A percentile compares a stretch with the other conserved stretches of the same genome.
Evolutionary conservation across 2,113 vertebrate species (phyloP).

Genomic region (Sceloporus undulatus): DNA sequence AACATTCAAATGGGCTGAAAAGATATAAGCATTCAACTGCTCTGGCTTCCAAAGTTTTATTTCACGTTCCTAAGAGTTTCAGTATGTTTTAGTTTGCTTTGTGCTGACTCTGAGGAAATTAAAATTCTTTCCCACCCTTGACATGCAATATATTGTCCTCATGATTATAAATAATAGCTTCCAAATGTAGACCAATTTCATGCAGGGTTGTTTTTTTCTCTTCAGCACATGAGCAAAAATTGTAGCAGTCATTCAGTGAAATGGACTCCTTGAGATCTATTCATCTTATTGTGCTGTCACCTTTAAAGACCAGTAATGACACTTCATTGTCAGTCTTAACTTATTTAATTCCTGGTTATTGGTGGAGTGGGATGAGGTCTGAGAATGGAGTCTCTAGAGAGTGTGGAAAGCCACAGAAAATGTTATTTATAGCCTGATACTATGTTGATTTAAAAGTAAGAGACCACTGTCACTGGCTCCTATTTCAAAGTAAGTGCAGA

Average conservation of each 20-base stretch:
- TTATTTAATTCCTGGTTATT: conserved; percentile 3
- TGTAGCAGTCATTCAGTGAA: not conserved
- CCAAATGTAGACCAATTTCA: not conserved
- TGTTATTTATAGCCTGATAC: not conserved
- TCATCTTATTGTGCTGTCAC: not conserved
- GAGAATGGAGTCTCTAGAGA: not conserved
- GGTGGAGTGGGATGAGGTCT: not conserved
- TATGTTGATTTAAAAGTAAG: not conserved
- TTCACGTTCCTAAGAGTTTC: not conserved
- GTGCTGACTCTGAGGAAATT: not conserved
- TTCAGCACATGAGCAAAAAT: not conserved
- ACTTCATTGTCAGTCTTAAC: not conserved
- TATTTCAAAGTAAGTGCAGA: not conserved
- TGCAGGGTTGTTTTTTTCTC: not conserved
- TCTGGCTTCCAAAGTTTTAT: not conserved
- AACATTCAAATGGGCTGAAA: not conserved
- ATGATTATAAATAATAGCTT: not conserved
- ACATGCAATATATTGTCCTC: not conserved
- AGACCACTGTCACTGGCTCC: not conserved
- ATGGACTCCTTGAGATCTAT: not conserved
- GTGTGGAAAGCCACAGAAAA: not conserved
- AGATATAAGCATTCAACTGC: too few species aligned
- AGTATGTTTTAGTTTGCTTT: not conserved
- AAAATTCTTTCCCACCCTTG: not conserved
- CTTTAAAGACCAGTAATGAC: not conserved